Base-by-base conservation (phyloP, 2,888 invertebrate species). In the Melanostoma mellinum region DNA sequence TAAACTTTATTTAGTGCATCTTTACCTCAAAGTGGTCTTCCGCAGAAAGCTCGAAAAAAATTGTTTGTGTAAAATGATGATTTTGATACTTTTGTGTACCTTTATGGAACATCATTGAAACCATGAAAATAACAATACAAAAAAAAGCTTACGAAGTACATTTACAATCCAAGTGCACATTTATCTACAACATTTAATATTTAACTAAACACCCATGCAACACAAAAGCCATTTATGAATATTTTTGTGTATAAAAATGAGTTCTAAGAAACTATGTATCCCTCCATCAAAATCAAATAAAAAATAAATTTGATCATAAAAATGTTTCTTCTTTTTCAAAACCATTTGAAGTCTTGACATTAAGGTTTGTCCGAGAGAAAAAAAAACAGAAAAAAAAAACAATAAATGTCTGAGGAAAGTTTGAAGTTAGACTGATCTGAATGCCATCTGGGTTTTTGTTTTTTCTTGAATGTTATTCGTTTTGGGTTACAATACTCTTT, bases 191-290 rank as follows among this genome's bases (percentile, higher is more conserved):
- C 67, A 73, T 36, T 46, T 30, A 73, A 56, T 20, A 20, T 60
- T 40, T 4, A 71, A 75, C 65, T 65, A 73, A 81, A 76, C 65
- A 82, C 50, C 42, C 77, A 73, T 78, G 82, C 82, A 82, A 82
- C 68, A 82, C 73, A 58, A 52, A 77, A 65, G 65, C 75, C 68
- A 67, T 52, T 33, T 58, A 61, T 58, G 35, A 53, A 72, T 46
- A 75, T 38, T n/a, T n/a, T 38, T 50, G 5, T 50, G 63, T 58
- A 10, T 38, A 40, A 0, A 42, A 20, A 20, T 20, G 20, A 20
- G 20, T 20, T 20, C 20, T 20, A 20, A 20, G 20, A 9, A 63
- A 67, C 0, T 8, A 0, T 32, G 10, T 52, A 5, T 36, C 20
- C 32, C 35, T 8, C 20, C 20, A 20, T 20, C 20, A 20, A 20